Evolutionary conservation across 2,888 invertebrate species (phyloP), one percentile per base, ranked within the genome.

Genomic region (Caenorhabditis becei): DNA sequence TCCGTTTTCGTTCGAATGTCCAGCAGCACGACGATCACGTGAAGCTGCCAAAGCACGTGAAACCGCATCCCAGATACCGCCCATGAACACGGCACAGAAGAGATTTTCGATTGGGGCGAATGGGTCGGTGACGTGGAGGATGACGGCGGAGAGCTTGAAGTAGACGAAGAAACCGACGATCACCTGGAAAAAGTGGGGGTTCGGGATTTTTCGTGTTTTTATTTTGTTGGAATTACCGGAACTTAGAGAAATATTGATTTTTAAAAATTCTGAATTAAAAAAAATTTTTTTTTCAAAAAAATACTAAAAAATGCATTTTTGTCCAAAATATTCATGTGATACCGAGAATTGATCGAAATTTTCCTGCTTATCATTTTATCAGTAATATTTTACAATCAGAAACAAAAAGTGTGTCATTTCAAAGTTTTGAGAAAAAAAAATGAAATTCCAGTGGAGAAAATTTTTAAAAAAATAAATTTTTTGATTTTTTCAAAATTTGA

Each of bases 31-130:
- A 44, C 87, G 78, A 49, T 86, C 83, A 54, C 86, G 85, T 4
- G 84, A 70, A 32, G 84, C 86, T 4, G 86, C 84, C 18, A 87
- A 67, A 11, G 87, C 87, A 54, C 87, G 87, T 5, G 88, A 88
- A 91, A 98, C 93, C 44, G 97, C 96, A 93, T 99, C 99, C 96
- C 97, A 97, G 92, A 99, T 95, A 69, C 99, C 99, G 49, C 99
- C 99, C 92, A 99, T 94, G 93, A 96, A 96, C 65, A 97, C 93
- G 24, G 97, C 97, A 92, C 97, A 98, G 93, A 96, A 95, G 74
- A 99, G 93, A 92, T 99, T 99, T 93, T 99, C 99, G 92, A 99
- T 97, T 16, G 99, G 99, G 90, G 96, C 94, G 93, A 99, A 98
- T 47, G 99, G 99, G 93, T 99, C 99, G 91, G 97, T 96, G 90